Evolutionary conservation across 2,797 vertebrate species (phyloP).

Genomic region (Betta splendens): DNA sequence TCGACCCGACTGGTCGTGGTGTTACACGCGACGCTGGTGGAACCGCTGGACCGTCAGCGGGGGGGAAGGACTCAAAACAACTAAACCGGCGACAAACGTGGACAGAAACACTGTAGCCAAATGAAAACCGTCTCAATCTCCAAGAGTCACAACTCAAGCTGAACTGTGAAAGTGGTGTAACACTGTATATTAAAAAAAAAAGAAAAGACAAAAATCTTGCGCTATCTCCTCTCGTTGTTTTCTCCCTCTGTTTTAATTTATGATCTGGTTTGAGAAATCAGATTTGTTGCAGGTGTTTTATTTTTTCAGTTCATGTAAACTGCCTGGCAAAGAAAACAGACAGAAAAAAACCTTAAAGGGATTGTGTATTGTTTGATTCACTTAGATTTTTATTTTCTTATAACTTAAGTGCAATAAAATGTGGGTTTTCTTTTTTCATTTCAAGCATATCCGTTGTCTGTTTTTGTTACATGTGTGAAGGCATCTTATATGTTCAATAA

Average conservation of each 20-base stretch:
- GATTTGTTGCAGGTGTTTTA: conserved; percentile 94
- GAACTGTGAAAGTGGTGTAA: conserved; percentile 99
- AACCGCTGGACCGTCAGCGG: conserved; percentile 78
- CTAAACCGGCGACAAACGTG: conserved; percentile 68
- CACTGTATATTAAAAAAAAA: conserved; percentile 96
- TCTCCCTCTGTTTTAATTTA: conserved; percentile 93
- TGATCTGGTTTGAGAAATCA: conserved; percentile 99
- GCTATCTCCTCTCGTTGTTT: conserved; percentile 86
- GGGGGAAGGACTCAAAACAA: conserved; percentile 76
- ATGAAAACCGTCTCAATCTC: conserved; percentile 93
- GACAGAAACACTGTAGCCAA: conserved; percentile 85
- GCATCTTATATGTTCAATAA: conserved; percentile 84
- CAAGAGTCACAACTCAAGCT: conserved; percentile 98
- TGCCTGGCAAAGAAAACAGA: conserved; percentile 98
- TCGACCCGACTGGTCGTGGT: conserved; percentile 79
- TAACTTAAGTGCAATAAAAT: conserved; percentile 99
- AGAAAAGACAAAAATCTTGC: conserved; percentile 84
- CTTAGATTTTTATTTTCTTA: conserved; percentile 99
- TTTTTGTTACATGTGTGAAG: conserved; percentile 84
- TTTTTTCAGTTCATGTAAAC: conserved; percentile 98
- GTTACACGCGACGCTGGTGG: conserved; percentile 85
- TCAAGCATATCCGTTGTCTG: conserved; percentile 85
- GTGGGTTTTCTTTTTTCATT: conserved; percentile 88
- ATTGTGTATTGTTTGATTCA: conserved; percentile 99
- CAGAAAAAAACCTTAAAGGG: conserved; percentile 97